These are phyloP conservation scores for Sialia sialis DNA, from an alignment of 2,113 vertebrate species.

Conservation along the genomic window DNA sequence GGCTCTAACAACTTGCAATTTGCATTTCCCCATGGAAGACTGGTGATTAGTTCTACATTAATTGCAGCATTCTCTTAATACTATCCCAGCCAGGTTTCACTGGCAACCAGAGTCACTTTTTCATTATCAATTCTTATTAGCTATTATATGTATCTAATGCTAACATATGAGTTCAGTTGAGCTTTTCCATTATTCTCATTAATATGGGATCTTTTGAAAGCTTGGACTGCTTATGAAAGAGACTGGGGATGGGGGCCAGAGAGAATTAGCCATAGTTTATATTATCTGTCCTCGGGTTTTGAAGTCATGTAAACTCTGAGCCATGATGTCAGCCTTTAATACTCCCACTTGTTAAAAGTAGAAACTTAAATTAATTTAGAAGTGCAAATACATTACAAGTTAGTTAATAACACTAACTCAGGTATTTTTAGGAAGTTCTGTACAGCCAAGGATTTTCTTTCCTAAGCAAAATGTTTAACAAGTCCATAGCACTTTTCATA, in stretches of 20 bases:
- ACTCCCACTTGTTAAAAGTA: not conserved
- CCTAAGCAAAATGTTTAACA: not conserved
- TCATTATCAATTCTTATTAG: not conserved
- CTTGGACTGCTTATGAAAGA: not conserved
- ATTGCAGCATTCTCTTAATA: conserved; percentile 49
- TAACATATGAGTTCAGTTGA: not conserved
- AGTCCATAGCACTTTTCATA: not conserved
- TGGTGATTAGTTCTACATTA: conserved; percentile 48
- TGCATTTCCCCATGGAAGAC: conserved; percentile 31
- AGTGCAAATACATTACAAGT: not conserved
- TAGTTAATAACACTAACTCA: not conserved
- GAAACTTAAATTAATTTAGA: not conserved
- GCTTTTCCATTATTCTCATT: not conserved
- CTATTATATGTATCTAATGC: not conserved
- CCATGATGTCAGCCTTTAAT: not conserved
- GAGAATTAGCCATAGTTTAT: not conserved
- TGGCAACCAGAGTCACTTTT: not conserved
- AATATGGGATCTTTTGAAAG: not conserved
- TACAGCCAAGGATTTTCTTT: not conserved
- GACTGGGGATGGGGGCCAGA: not conserved
- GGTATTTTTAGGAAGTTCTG: not conserved
- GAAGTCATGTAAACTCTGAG: not conserved
- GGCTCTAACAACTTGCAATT: conserved; percentile 47
- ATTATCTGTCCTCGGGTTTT: not conserved
- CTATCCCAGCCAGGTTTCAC: not conserved